Percentiles rank a stretch among this genome's conserved stretches.
phyloP scores from a whole-genome alignment of 2,888 invertebrate species.

The Trissoscelio sp. region DNA sequence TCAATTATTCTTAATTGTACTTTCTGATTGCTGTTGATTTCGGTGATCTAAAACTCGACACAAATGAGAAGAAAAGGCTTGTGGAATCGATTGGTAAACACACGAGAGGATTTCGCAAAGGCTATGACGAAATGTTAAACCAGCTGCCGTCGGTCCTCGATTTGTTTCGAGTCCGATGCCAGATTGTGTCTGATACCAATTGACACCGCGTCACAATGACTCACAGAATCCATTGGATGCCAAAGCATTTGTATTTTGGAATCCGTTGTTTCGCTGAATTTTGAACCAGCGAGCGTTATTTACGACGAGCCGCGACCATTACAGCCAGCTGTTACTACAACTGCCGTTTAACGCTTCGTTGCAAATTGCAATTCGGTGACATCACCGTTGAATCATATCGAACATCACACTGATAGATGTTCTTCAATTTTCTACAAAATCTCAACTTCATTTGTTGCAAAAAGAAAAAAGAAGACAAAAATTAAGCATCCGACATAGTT shows the following conservation, averaged over 20 bases:
- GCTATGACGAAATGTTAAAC: slow-evolving; percentile 27
- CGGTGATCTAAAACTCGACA: slow-evolving; percentile 8
- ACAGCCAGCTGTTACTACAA: slow-evolving; percentile 57
- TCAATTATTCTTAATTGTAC: too few relatives aligned
- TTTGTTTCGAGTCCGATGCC: slow-evolving; percentile 23
- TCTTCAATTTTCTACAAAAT: slow-evolving; percentile 28
- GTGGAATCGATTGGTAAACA: slow-evolving; percentile 1
- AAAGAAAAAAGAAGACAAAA: too few relatives aligned
- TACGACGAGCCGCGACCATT: slow-evolving; percentile 49
- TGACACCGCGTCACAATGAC: slow-evolving; percentile 44
- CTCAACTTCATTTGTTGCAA: not conserved
- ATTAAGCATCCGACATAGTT: too few relatives aligned
- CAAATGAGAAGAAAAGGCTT: slow-evolving; percentile 22
- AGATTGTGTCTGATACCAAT: slow-evolving; percentile 50
- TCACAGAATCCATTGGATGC: slow-evolving; percentile 31
- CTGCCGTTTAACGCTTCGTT: slow-evolving; percentile 57
- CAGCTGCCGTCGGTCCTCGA: slow-evolving; percentile 29
- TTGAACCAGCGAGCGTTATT: slow-evolving; percentile 44
- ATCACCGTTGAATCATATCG: slow-evolving; percentile 42
- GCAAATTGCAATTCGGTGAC: slow-evolving; percentile 55
- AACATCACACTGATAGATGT: slow-evolving; percentile 45
- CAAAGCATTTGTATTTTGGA: slow-evolving; percentile 47
- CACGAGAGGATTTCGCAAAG: slow-evolving; percentile 5
- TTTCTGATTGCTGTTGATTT: too few relatives aligned
- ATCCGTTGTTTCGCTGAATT: slow-evolving; percentile 50